Percentiles rank a stretch among this genome's conserved stretches.
Conservation (phyloP, 2,888 invertebrate genomes). For the Mythimna albipuncta region DNA sequence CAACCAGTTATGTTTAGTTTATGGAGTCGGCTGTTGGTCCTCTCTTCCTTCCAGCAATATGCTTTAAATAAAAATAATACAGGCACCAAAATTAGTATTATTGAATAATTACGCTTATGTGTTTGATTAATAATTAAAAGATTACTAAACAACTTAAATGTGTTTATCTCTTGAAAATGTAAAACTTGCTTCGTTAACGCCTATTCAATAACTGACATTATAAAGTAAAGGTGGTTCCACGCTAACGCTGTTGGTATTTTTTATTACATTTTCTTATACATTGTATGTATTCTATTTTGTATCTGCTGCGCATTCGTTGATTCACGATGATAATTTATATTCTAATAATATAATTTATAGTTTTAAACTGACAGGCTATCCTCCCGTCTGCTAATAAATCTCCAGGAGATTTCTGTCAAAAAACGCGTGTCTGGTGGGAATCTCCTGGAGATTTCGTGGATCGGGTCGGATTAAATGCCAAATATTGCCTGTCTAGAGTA, state of each 20-base stretch:
- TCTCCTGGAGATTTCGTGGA: no score
- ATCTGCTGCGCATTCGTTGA: neutral
- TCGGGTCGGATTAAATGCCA: no score
- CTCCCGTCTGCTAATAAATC: no score
- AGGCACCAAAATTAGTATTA: neutral
- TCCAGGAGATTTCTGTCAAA: no score
- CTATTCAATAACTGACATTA: slow-evolving; percentile 1
- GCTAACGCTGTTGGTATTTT: no score
- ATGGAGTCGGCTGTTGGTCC: slow-evolving; percentile 7
- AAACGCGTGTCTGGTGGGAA: no score
- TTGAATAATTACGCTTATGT: no score
- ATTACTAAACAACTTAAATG: neutral
- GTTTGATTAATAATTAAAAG: neutral
- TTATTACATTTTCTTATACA: no score
- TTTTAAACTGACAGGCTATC: neutral
- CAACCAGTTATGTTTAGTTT: slow-evolving; percentile 12
- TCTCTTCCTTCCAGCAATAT: neutral
- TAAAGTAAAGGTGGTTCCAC: slow-evolving; percentile 31
- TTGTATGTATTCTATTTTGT: neutral
- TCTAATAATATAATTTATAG: neutral
- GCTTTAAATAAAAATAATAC: neutral
- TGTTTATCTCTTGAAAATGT: no score
- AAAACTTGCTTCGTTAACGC: slow-evolving; percentile 22
- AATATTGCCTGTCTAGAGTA: no score
- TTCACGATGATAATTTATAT: neutral